phyloP scores from a whole-genome alignment of 2,797 vertebrate genomes.

The Coregonus ussuriensis region DNA sequence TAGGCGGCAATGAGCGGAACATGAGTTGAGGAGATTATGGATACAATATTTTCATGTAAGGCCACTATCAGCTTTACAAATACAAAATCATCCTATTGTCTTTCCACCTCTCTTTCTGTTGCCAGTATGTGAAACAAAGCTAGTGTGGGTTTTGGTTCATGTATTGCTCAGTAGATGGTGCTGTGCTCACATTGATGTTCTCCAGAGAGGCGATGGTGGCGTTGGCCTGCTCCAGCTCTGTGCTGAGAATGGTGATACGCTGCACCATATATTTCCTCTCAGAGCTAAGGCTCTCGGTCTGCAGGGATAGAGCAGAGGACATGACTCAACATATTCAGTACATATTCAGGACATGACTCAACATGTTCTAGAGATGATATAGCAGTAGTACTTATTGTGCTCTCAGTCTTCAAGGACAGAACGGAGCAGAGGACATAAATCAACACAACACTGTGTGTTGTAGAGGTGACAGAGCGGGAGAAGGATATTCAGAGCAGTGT shows the following conservation, averaged over 20 bases:
- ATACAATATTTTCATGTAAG: no score
- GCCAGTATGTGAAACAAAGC: not conserved
- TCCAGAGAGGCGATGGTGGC: constrained; percentile 71
- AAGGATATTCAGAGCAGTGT: not conserved
- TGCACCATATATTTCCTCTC: constrained; percentile 71
- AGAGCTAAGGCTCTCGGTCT: constrained; percentile 70
- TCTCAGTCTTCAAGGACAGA: no score
- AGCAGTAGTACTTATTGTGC: no score
- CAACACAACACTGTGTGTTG: not conserved
- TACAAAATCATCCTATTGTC: no score
- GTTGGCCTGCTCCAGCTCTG: constrained; percentile 71
- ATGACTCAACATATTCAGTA: not conserved
- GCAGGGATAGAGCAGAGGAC: constrained; percentile 13
- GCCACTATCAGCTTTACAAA: no score
- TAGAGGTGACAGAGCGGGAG: not conserved
- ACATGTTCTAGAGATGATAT: no score
- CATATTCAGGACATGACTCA: not conserved
- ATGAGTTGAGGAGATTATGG: not conserved
- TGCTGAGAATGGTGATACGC: constrained; percentile 67
- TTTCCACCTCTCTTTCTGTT: not conserved
- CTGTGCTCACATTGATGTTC: constrained; percentile 75
- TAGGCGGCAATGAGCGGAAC: not conserved
- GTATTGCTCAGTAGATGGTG: constrained; percentile 44
- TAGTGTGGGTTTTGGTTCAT: not conserved
- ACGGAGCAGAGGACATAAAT: no score